phyloP scores from a whole-genome alignment of 2,888 invertebrate genomes.

The Trissonchulus latispiculum region DNA sequence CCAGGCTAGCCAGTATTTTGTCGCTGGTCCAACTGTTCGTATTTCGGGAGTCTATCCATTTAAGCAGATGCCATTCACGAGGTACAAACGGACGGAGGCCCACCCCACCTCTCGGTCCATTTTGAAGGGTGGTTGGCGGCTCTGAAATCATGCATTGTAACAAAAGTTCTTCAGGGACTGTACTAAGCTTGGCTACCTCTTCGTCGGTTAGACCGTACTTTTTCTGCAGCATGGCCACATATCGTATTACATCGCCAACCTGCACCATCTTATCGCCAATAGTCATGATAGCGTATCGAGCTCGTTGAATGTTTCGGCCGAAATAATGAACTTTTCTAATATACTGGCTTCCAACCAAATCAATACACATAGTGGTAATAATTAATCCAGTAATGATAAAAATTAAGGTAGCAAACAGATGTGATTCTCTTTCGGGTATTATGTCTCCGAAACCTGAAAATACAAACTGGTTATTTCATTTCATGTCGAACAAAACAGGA shows the following conservation, averaged over 20 bases:
- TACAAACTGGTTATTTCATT: no score
- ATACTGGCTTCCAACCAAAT: conserved; percentile 42
- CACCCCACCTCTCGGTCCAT: not conserved
- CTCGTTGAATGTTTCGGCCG: conserved; percentile 31
- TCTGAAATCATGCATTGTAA: conserved; percentile 43
- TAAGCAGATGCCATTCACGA: conserved; percentile 42
- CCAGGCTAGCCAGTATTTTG: conserved; percentile 38
- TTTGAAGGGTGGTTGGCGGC: conserved; percentile 20
- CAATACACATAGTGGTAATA: conserved; percentile 44
- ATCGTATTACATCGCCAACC: conserved; percentile 42
- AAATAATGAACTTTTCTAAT: conserved; percentile 44
- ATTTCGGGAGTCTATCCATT: conserved; percentile 44
- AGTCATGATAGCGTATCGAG: conserved; percentile 36
- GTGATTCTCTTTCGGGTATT: conserved; percentile 40
- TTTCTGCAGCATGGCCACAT: conserved; percentile 41
- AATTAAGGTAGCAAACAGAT: conserved; percentile 38
- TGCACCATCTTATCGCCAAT: conserved; percentile 42
- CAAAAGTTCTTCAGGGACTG: conserved; percentile 41
- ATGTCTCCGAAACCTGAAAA: conserved; percentile 42
- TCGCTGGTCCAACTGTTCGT: conserved; percentile 41
- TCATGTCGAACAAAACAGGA: no score
- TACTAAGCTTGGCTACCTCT: conserved; percentile 38
- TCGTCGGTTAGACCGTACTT: conserved; percentile 43
- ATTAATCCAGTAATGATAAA: conserved; percentile 43
- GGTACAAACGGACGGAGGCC: conserved; percentile 41